A percentile compares a stretch with the other conserved stretches of the same genome.
Conservation (phyloP, 2,888 invertebrate species). For the Hirtodrosophila cameraria region DNA sequence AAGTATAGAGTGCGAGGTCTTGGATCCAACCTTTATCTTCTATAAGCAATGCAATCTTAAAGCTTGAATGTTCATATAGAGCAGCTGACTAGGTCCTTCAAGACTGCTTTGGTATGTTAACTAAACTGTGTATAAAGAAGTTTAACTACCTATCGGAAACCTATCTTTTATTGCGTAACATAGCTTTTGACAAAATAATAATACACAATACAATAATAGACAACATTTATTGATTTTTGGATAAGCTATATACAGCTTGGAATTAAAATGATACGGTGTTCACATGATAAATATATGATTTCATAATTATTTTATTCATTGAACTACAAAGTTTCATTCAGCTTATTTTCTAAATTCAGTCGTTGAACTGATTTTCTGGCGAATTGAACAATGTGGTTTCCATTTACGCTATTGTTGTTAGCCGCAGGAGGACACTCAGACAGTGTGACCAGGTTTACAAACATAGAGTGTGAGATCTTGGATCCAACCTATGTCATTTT, state of each 20-base stretch:
- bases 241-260: no score
- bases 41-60: slow-evolving; percentile 15
- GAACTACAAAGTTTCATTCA: no score
- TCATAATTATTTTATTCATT: no score
- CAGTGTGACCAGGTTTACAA: slow-evolving; percentile 10
- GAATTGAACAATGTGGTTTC: slow-evolving; percentile 14
- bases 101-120: slow-evolving; percentile 17
- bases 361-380: slow-evolving; percentile 17
- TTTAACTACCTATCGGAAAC: no score
- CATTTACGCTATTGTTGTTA: not conserved
- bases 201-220: no score
- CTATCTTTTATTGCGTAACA: no score
- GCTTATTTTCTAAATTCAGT: slow-evolving; percentile 1
- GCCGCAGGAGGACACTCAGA: not conserved
- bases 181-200: no score
- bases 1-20: slow-evolving; percentile 19
- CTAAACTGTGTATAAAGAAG: no score
- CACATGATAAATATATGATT: no score
- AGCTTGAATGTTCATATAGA: slow-evolving; percentile 11
- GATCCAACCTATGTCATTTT: slow-evolving; percentile 4
- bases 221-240: not conserved
- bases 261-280: no score
- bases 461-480: slow-evolving; percentile 22
- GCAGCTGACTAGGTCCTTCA: slow-evolving; percentile 1
- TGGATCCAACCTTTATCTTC: slow-evolving; percentile 9